Conservation (phyloP, 1,140 invertebrate species). For the Matsumurasca onukii region DNA sequence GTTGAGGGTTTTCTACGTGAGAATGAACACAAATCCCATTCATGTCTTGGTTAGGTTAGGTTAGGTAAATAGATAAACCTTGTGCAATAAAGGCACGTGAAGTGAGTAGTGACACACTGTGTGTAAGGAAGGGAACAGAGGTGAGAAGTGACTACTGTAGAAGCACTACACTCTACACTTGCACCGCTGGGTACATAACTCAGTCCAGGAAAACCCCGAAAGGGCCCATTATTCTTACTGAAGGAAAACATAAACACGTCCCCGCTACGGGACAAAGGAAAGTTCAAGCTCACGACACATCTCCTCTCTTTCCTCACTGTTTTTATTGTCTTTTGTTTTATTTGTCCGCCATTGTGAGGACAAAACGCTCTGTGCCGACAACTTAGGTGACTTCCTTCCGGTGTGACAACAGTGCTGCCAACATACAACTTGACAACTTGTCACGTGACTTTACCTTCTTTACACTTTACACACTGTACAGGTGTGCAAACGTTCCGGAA, state of each 20-base stretch:
- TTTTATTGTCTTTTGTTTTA: conserved; percentile 34
- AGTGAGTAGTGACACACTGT: not conserved
- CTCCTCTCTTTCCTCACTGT: not conserved
- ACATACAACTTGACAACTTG: not conserved
- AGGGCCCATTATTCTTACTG: conserved; percentile 32
- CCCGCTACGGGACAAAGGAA: conserved; percentile 25
- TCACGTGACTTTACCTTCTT: not conserved
- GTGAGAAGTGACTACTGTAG: conserved; percentile 26
- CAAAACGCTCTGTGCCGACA: conserved; percentile 28
- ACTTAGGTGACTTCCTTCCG: not conserved
- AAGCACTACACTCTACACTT: conserved; percentile 19
- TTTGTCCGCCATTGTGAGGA: conserved; percentile 27
- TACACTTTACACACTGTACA: too few relatives aligned
- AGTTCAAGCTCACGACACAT: conserved; percentile 22
- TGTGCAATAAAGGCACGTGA: not conserved
- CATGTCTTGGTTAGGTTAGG: not conserved
- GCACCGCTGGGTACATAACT: conserved; percentile 30
- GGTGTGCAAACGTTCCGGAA: too few relatives aligned
- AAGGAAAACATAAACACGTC: conserved; percentile 34
- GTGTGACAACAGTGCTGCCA: conserved; percentile 15
- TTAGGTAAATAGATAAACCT: not conserved
- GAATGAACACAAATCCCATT: not conserved
- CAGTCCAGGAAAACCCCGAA: conserved; percentile 32
- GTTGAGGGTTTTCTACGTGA: not conserved
- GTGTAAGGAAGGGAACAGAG: not conserved